Base-by-base conservation (phyloP, 2,797 vertebrate genomes). In the Todus mexicanus region DNA sequence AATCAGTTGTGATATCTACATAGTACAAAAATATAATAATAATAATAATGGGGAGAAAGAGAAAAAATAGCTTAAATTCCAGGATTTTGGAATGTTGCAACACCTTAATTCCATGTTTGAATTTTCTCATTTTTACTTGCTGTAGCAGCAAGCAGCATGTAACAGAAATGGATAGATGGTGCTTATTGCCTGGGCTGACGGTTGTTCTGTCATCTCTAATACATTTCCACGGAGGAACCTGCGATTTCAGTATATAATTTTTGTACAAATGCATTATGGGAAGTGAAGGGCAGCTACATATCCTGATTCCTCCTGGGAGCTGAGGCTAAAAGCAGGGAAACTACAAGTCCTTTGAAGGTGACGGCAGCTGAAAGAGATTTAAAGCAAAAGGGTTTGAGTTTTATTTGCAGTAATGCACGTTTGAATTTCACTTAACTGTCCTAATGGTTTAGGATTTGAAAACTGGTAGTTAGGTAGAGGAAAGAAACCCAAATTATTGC, bases 371-470 rank as follows among this genome's bases (percentile, higher is more conserved):
- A 74, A 74, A 71, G 23, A 94, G 53, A 82, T 68, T 66, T 83
- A 77, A 74, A 80, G 59, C 33, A 69, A 95, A 92, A 64, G 27
- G 54, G 77, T 92, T 87, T 84, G 29, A 53, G n/a, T 89, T 87
- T 79, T 64, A 45, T 84, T 93, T 93, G 75, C 35, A 77, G 53
- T 63, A 73, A 70, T 87, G n/a, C 31, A 31, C 29, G 17, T 80
- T 77, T 90, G 45, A 80, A 33, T 87, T 91, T 90, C n/a, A 71
- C 57, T 91, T 68, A 80, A 65, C 65, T 83, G 20, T 38, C 68
- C 27, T 5, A 60, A 42, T 19, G 23, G 11, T 48, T 89, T 85
- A 68, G 53, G 74, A 53, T 68, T 91, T 83, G 37, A 80, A 77
- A 91, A 68, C 47, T 9, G 10, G 56, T 59, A 91, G 60, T 56